Base-by-base conservation (phyloP, 2,888 invertebrate genomes). In the Synanthedon myopaeformis region DNA sequence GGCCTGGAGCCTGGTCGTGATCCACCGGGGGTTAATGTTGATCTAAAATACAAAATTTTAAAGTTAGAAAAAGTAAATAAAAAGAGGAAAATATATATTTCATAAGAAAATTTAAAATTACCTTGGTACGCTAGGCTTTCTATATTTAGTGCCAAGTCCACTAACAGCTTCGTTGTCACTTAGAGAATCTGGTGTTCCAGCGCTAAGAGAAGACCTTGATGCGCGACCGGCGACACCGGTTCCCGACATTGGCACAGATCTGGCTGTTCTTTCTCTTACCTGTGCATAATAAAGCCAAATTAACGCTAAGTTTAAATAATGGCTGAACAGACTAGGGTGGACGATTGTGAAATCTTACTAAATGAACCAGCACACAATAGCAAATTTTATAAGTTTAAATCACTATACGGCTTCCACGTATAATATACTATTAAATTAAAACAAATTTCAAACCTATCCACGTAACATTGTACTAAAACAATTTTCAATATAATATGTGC, bases 231-330 rank as follows among this genome's bases (percentile, higher is more conserved):
- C 75, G 1, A 67, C 76, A 19, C 74, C 82, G 51, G 76, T 76
- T 51, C 89, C 84, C 42, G 91, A 91, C 97, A 98, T 97, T 51
- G 97, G 97, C 61, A 96, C 93, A 55, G 97, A 97, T 66, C 96
- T 91, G 57, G 91, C 93, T 49, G 97, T 97, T 69, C 97, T 92
- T 86, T 98, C 98, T 69, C 97, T 92, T 57, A 97, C 96, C 97
- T 97, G 86, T 54, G 61, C 5, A 45, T 45, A 45, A 14, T 6
- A 45, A 35, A 0, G 35, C 10, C 35, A 8, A 45, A 45, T 45
- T n/a, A 45, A 45, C 14, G 5, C 8, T 10, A 12, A 0, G 14
- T 11, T 13, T 45, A 13, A 45, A 45, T n/a, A 14, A 10, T 8
- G 10, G 8, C 48, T 45, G 48, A n/a, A 13, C 13, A 45, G 14